phyloP scores from a whole-genome alignment of 30 jellyfish, hydroid and myxozoan genomes.

The Aurelia aurita region DNA sequence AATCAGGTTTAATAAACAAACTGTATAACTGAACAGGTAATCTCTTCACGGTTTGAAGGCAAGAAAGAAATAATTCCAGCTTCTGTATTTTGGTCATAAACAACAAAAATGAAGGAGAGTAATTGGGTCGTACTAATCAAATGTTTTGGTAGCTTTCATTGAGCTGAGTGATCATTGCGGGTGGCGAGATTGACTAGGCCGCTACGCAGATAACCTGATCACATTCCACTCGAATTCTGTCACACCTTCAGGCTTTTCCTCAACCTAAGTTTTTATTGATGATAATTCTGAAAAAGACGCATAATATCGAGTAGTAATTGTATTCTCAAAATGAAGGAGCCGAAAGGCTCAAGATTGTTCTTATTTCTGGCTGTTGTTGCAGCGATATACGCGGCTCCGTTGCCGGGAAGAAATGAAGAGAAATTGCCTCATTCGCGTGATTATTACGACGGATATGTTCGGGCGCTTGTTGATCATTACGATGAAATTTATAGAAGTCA shows the following conservation, averaged over 20 bases:
- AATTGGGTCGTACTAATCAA: constrained; percentile 1
- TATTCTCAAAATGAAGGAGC: constrained; percentile 59
- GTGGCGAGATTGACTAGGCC: constrained; percentile 63
- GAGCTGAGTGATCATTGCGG: constrained; percentile 58
- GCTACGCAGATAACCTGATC: constrained; percentile 49
- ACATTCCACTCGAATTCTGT: constrained; percentile 56
- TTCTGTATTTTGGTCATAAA: neutral
- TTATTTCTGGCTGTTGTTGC: constrained; percentile 5
- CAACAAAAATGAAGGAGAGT: neutral
- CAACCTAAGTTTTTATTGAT: neutral
- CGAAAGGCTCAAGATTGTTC: constrained; percentile 51
- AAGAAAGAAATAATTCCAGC: neutral
- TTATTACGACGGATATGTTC: constrained; percentile 93
- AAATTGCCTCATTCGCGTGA: constrained; percentile 94
- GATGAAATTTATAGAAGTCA: constrained; percentile 78
- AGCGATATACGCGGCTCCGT: constrained; percentile 48
- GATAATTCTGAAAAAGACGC: constrained; percentile 22
- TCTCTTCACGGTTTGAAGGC: neutral
- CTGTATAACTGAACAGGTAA: neutral
- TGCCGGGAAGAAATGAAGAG: constrained; percentile 38
- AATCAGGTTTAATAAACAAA: too few species aligned
- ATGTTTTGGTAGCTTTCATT: constrained; percentile 4
- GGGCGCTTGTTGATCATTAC: constrained; percentile 94
- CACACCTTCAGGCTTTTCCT: constrained; percentile 26
- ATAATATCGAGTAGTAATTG: neutral